A percentile compares a stretch with the other conserved stretches of the same genome.
Conservation (phyloP, 64 coral and sea anemone species). For the Dendrophyllia cribrosa region DNA sequence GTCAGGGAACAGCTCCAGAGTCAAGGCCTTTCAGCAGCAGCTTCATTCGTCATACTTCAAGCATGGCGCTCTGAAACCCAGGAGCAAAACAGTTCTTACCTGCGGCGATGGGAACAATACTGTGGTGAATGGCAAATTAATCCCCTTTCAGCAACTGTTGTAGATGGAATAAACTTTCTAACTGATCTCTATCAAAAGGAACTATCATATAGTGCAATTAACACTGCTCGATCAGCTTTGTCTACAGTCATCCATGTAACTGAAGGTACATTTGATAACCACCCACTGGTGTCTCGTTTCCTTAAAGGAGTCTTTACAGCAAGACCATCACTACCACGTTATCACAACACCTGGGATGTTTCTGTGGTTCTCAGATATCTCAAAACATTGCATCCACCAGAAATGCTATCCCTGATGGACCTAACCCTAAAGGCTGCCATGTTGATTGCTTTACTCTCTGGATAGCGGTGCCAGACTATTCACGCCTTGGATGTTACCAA, state of each 20-base stretch:
- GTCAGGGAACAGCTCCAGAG: too few species aligned
- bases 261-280: background rate
- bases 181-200: background rate
- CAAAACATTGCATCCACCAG: background rate
- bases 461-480: conserved; percentile 26
- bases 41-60: too few species aligned
- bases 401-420: background rate
- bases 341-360: conserved; percentile 39
- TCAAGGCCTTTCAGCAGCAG: too few species aligned
- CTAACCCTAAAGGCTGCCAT: conserved; percentile 25
- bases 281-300: background rate
- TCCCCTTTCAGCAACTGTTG: too few species aligned
- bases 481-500: background rate
- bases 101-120: too few species aligned
- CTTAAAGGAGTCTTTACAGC: background rate
- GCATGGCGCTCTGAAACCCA: too few species aligned
- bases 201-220: background rate
- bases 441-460: conserved; percentile 16
- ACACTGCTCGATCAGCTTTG: too few species aligned
- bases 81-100: too few species aligned
- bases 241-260: background rate
- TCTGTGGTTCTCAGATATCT: background rate
- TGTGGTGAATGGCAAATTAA: too few species aligned
- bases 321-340: background rate
- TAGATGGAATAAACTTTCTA: background rate